phyloP scores from a whole-genome alignment of 2,888 invertebrate genomes.

The Campoplex capitator region DNA sequence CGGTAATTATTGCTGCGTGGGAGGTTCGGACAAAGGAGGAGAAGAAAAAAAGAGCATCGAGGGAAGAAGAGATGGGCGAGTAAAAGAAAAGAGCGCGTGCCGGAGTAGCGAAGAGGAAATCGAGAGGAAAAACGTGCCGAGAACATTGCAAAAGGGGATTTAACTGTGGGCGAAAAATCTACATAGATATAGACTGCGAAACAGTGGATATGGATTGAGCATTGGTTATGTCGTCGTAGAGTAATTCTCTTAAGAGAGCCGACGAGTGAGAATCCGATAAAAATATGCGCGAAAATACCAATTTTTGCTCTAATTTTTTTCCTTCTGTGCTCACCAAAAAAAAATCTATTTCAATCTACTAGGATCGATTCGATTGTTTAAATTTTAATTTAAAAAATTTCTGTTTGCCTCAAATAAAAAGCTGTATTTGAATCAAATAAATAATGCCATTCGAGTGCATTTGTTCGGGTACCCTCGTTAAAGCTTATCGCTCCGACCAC shows the following conservation, averaged over 20 bases:
- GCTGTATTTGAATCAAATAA: too few species aligned
- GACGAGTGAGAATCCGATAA: neutral
- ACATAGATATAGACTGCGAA: neutral
- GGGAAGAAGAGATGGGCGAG: constrained; percentile 9
- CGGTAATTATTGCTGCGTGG: constrained; percentile 31
- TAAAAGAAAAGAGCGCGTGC: constrained; percentile 33
- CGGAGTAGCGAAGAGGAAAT: constrained; percentile 50
- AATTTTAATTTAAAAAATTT: too few species aligned
- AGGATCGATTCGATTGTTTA: too few species aligned
- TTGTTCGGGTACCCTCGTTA: too few species aligned
- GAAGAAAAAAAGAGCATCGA: constrained; percentile 20
- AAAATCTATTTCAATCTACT: neutral
- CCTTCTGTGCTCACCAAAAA: neutral
- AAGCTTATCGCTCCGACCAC: too few species aligned
- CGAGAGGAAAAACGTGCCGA: constrained; percentile 61
- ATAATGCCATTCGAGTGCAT: too few species aligned
- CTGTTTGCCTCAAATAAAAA: too few species aligned
- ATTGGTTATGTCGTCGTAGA: constrained; percentile 15
- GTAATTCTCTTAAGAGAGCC: constrained; percentile 31
- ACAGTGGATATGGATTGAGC: neutral
- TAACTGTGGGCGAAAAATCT: constrained; percentile 15
- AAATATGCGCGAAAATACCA: neutral
- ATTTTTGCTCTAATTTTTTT: neutral
- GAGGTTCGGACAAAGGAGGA: constrained; percentile 12
- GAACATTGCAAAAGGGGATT: constrained; percentile 26